A percentile compares a stretch with the other conserved stretches of the same genome.
phyloP scores from a whole-genome alignment of 2,113 vertebrate species.

The Tringa solitaria region DNA sequence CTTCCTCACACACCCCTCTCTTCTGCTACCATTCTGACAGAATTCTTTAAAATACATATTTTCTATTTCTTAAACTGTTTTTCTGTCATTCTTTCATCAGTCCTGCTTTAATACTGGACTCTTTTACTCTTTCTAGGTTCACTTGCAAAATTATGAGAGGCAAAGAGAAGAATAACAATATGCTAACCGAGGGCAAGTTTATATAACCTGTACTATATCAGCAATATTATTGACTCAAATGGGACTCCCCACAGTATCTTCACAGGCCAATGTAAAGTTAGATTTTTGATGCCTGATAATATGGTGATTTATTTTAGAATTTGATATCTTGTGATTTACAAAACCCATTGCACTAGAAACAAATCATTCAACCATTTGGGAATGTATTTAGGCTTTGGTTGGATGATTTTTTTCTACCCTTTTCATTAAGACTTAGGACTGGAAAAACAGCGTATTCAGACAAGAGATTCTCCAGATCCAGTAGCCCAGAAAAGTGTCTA shows the following conservation, averaged over 20 bases:
- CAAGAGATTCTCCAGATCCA: background rate
- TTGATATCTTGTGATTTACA: slow-evolving; percentile 30
- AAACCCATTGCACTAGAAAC: background rate
- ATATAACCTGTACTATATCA: slow-evolving; percentile 11
- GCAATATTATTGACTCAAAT: background rate
- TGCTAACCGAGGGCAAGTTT: slow-evolving; percentile 20
- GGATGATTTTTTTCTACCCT: background rate
- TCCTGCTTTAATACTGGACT: background rate
- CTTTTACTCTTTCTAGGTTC: background rate
- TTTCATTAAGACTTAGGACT: background rate
- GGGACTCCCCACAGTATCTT: background rate
- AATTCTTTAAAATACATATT: background rate
- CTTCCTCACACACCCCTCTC: background rate
- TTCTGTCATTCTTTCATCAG: background rate
- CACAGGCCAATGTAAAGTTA: slow-evolving; percentile 1
- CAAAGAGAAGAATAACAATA: slow-evolving; percentile 46
- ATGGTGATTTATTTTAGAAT: slow-evolving; percentile 35
- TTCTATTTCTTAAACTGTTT: background rate
- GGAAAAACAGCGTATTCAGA: background rate
- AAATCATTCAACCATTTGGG: slow-evolving; percentile 2
- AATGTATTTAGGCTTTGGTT: background rate
- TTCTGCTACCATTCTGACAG: background rate
- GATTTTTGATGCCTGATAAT: slow-evolving; percentile 28
- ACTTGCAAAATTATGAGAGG: background rate
- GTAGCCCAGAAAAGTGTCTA: background rate